A percentile compares a stretch with the other conserved stretches of the same genome.
Evolutionary conservation across 2,888 invertebrate genomes (phyloP).

Genomic region (Dynastes grantii): DNA sequence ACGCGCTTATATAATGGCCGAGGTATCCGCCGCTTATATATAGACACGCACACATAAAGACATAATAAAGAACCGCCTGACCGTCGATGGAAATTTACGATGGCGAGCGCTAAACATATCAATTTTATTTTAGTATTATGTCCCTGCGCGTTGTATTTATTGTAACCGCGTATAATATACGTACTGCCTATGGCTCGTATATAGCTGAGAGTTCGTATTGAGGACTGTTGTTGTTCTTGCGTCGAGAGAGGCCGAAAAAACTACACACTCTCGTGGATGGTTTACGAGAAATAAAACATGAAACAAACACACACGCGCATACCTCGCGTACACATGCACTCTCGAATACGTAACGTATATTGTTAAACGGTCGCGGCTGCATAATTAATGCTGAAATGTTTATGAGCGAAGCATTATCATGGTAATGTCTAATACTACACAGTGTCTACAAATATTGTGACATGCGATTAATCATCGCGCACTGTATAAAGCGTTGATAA

Average conservation of each 20-base stretch:
- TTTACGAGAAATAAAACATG: constrained; percentile 46
- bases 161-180: constrained; percentile 44
- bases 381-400: constrained; percentile 51
- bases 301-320: constrained; percentile 21
- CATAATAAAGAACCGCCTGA: constrained; percentile 29
- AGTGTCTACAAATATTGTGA: constrained; percentile 46
- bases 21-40: background rate
- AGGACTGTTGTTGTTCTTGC: constrained; percentile 36
- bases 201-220: constrained; percentile 7
- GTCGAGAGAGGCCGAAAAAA: constrained; percentile 15
- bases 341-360: background rate
- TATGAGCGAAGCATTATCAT: constrained; percentile 46
- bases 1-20: background rate
- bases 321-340: background rate
- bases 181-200: constrained; percentile 21
- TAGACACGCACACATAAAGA: constrained; percentile 4
- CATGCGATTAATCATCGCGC: constrained; percentile 45
- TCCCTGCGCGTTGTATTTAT: constrained; percentile 43
- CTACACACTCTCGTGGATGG: constrained; percentile 26
- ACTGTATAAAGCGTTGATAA: constrained; percentile 10
- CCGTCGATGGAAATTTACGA: constrained; percentile 43
- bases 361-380: constrained; percentile 41
- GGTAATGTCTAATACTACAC: constrained; percentile 48
- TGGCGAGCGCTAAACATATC: constrained; percentile 32
- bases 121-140: constrained; percentile 46